A percentile compares a stretch with the other conserved stretches of the same genome.
Conservation (phyloP, 2,888 invertebrate species). For the Diaprepes abbreviatus region DNA sequence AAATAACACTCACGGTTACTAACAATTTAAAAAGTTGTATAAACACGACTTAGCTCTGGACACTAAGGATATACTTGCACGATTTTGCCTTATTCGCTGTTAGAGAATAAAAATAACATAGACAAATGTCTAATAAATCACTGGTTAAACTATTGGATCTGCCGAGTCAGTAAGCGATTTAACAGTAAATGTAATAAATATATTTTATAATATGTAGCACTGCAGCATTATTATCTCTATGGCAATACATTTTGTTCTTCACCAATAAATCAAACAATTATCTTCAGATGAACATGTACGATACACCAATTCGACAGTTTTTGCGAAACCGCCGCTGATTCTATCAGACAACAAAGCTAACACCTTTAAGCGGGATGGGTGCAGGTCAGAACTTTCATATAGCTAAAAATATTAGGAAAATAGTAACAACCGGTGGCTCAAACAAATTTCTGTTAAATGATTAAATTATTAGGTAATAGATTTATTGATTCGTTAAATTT, state of each 20-base stretch:
- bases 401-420: too few species aligned
- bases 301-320: constrained; percentile 49
- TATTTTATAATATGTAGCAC: constrained; percentile 40
- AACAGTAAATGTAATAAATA: constrained; percentile 39
- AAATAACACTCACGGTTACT: too few species aligned
- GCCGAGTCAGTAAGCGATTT: constrained; percentile 23
- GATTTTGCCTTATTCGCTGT: background rate
- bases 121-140: constrained; percentile 29
- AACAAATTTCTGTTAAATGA: too few species aligned
- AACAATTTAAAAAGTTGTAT: too few species aligned
- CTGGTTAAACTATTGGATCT: constrained; percentile 16
- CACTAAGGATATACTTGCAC: background rate
- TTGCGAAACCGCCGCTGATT: constrained; percentile 43
- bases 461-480: too few species aligned
- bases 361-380: constrained; percentile 49
- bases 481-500: too few species aligned
- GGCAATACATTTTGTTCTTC: constrained; percentile 37
- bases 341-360: constrained; percentile 52
- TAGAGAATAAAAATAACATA: constrained; percentile 15
- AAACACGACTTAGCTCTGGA: too few species aligned
- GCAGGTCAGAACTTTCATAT: constrained; percentile 25
- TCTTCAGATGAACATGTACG: constrained; percentile 49
- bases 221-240: constrained; percentile 27
- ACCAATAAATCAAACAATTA: constrained; percentile 50
- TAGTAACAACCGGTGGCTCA: too few species aligned